These are phyloP conservation scores for Brevimyrus niger DNA, from an alignment of 2,113 vertebrate species.

Conservation along the genomic window DNA sequence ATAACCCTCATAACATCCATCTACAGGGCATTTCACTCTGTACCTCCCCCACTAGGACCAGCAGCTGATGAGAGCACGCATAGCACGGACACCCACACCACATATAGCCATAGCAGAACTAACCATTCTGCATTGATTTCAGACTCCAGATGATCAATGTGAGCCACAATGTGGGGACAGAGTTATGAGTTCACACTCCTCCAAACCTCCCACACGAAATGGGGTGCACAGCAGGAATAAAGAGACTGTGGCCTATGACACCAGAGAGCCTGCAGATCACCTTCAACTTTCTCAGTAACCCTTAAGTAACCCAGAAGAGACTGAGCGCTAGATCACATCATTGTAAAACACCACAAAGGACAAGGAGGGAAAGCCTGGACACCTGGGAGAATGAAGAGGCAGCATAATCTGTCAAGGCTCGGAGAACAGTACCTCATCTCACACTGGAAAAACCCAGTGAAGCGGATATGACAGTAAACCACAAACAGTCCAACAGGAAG, in stretches of 20 bases:
- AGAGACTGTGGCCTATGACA: not conserved
- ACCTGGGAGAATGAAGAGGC: not conserved
- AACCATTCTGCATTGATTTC: not conserved
- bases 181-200: not conserved
- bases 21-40: not conserved
- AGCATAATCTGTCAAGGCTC: not conserved
- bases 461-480: not conserved
- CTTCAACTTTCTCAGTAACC: not conserved
- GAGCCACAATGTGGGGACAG: not conserved
- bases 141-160: not conserved
- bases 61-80: not conserved
- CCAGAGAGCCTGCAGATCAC: not conserved
- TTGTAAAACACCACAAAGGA: not conserved
- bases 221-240: not conserved
- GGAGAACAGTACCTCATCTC: not conserved
- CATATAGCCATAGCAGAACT: not conserved
- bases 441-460: not conserved
- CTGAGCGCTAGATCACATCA: not conserved
- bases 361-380: not conserved
- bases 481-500: not conserved
- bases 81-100: not conserved
- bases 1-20: not conserved
- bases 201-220: not conserved
- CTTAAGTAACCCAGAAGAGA: not conserved
- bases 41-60: not conserved